Percentiles rank a stretch among this genome's conserved stretches.
These are phyloP conservation scores for Nezara viridula DNA, from an alignment of 2,888 invertebrate genomes.

Conservation along the genomic window DNA sequence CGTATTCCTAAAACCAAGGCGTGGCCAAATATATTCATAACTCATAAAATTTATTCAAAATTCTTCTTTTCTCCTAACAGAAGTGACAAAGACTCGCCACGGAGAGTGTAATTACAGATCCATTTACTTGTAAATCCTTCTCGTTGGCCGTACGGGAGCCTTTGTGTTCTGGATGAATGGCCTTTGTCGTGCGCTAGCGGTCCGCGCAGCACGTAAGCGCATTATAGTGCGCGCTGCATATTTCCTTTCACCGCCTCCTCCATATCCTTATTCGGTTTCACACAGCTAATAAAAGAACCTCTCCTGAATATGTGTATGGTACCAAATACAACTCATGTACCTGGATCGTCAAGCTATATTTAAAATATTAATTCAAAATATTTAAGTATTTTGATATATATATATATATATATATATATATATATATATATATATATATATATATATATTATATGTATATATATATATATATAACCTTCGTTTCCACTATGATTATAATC, in stretches of 20 bases:
- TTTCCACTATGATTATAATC: too few relatives aligned
- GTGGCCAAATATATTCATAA: not conserved
- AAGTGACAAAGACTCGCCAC: not conserved
- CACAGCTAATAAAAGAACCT: not conserved
- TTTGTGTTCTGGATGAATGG: constrained; percentile 14
- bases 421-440: too few relatives aligned
- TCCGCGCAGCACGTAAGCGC: constrained; percentile 34
- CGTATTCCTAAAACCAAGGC: not conserved
- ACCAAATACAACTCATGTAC: not conserved
- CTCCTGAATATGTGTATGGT: not conserved
- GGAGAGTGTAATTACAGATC: not conserved
- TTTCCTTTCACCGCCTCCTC: constrained; percentile 25
- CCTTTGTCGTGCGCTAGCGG: constrained; percentile 34
- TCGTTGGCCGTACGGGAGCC: not conserved
- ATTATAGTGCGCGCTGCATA: constrained; percentile 28
- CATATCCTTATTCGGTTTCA: constrained; percentile 10
- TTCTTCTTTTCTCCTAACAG: not conserved
- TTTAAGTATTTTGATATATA: too few relatives aligned
- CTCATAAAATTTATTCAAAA: not conserved
- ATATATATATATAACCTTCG: too few relatives aligned
- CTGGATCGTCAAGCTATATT: not conserved
- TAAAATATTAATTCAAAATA: not conserved
- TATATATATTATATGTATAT: too few relatives aligned
- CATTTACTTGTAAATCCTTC: constrained; percentile 21
- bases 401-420: too few relatives aligned